phyloP scores from a whole-genome alignment of 2,888 invertebrate species.

The Nyleta sp. region DNA sequence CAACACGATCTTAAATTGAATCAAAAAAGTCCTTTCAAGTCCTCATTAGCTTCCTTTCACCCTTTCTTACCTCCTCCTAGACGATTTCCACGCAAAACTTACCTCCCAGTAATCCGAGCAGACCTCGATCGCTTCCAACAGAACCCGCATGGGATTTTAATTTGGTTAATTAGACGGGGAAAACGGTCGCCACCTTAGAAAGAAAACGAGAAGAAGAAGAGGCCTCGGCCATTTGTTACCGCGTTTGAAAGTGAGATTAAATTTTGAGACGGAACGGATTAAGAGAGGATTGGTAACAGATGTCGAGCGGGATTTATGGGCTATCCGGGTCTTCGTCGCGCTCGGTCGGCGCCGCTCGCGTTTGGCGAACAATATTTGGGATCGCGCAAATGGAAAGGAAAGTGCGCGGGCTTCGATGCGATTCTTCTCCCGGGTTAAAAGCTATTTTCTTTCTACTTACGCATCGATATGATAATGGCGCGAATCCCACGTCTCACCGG shows the following conservation, averaged over 20 bases:
- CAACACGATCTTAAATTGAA: no score
- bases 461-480: constrained; percentile 44
- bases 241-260: constrained; percentile 61
- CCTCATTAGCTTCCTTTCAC: no score
- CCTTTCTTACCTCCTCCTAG: no score
- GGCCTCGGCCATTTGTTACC: constrained; percentile 47
- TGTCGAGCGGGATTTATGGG: constrained; percentile 52
- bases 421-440: constrained; percentile 28
- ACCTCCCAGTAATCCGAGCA: no score
- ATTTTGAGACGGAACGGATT: constrained; percentile 59
- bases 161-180: constrained; percentile 47
- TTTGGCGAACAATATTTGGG: constrained; percentile 20
- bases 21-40: no score
- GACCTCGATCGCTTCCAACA: not conserved
- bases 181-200: constrained; percentile 2
- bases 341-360: not conserved
- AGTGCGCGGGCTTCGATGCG: constrained; percentile 13
- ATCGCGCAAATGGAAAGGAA: constrained; percentile 31
- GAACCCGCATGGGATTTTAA: constrained; percentile 5
- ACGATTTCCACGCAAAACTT: no score
- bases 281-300: constrained; percentile 63
- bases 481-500: constrained; percentile 10
- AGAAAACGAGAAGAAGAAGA: constrained; percentile 9
- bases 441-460: constrained; percentile 49
- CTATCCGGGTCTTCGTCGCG: constrained; percentile 20